Base-by-base conservation (phyloP, 1,140 invertebrate species). In the Gryon sp. region DNA sequence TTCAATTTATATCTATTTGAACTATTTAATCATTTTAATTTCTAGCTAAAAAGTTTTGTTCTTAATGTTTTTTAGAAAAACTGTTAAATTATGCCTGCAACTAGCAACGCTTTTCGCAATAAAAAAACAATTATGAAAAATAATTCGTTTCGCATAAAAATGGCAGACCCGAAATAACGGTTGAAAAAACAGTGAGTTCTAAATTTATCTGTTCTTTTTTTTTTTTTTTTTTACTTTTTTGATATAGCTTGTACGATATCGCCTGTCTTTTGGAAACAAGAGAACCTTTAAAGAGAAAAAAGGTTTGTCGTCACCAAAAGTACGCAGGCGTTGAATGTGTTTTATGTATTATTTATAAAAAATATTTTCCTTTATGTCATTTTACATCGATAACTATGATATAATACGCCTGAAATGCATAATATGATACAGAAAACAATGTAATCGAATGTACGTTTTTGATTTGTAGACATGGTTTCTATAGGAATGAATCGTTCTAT, bases 301-400 rank as follows among this genome's bases (percentile, higher is more conserved):
- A 28, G 12, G 7, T 28, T 45, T 45, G 16, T 45, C 5, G 4
- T n/a, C 1, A 5, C n/a, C 18, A 12, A 36, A 26, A 55, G 4
- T 36, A n/a, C 15, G 16, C 50, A 18, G 22, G 18, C 18, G 48
- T 7, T 28, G 16, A 43, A 36, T 30, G 38, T 43, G 24, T 30
- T 60, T 46, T 4, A 45, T 3, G 12, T 45, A n/a, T 46, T 43
- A 43, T 57, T 43, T 43, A 46, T 46, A 40, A 66, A 57, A 66
- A 66, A 66, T 66, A 66, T 66, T 22, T 66, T 24, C 60, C 46
- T 46, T 43, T 45, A 32, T 60, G 40, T 66, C 26, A 55, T 18
- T 55, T 55, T 55, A 55, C 48, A 45, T 36, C 38, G 30, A 46
- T 46, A 66, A 46, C 50, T 66, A 66, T 26, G 50, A 55, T 66